Evolutionary conservation across 1,140 invertebrate species (phyloP).

Genomic region (Drosophila melanica): DNA sequence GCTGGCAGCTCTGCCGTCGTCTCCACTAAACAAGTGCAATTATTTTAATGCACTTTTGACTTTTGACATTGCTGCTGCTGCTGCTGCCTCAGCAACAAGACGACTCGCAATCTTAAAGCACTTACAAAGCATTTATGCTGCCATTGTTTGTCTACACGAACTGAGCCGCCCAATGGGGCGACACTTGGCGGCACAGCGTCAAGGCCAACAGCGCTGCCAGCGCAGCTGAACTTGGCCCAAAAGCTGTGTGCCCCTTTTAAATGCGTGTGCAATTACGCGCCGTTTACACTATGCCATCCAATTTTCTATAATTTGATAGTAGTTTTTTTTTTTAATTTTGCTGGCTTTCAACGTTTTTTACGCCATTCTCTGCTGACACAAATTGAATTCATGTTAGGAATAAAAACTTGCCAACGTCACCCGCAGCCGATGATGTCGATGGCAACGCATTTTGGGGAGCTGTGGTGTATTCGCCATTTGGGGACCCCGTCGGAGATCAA

Average conservation of each 20-base stretch:
- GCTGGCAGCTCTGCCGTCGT: conserved; percentile 49
- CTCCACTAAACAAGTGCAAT: conserved; percentile 75
- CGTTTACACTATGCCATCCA: conserved; percentile 22
- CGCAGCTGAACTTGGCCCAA: conserved; percentile 69
- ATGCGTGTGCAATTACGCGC: conserved; percentile 48
- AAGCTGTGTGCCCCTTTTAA: conserved; percentile 52
- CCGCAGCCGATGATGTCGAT: conserved; percentile 48
- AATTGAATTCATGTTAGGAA: conserved; percentile 65
- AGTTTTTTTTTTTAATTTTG: conserved; percentile 12
- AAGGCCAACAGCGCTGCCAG: conserved; percentile 44
- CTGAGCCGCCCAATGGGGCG: conserved; percentile 13
- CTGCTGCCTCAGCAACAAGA: conserved; percentile 8
- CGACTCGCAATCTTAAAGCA: conserved; percentile 54
- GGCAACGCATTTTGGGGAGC: conserved; percentile 29
- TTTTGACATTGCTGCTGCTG: conserved; percentile 69
- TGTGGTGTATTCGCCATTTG: no score
- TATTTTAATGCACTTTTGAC: conserved; percentile 84
- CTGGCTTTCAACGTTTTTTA: conserved; percentile 28
- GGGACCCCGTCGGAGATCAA: neutral
- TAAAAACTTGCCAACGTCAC: conserved; percentile 50
- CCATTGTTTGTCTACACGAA: conserved; percentile 55
- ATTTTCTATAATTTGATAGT: conserved; percentile 52
- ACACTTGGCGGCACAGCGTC: conserved; percentile 43
- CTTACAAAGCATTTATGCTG: conserved; percentile 68
- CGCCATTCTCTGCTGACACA: conserved; percentile 29